A percentile compares a stretch with the other conserved stretches of the same genome.
These are phyloP conservation scores for Tor tambroides DNA, from an alignment of 2,113 vertebrate species.

Conservation along the genomic window DNA sequence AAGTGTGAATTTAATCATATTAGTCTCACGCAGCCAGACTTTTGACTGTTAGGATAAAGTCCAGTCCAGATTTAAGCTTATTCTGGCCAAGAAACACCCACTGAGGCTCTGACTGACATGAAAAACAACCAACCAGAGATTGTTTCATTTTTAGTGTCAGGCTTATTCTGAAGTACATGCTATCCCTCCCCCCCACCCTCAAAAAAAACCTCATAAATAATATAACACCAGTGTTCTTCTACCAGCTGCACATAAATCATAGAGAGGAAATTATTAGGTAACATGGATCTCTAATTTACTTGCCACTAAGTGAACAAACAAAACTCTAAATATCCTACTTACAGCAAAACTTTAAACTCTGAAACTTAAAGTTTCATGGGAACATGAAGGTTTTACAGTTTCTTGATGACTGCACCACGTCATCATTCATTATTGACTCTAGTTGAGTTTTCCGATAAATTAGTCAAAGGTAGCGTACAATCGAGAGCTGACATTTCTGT, in stretches of 20 bases:
- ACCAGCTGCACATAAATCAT: not conserved
- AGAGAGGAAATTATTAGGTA: too few relatives aligned
- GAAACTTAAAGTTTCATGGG: not conserved
- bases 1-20: not conserved
- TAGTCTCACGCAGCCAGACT: not conserved
- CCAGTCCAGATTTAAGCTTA: not conserved
- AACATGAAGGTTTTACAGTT: not conserved
- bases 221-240: too few relatives aligned
- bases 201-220: too few relatives aligned
- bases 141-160: not conserved
- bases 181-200: too few relatives aligned
- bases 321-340: not conserved
- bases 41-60: not conserved
- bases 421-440: conserved; percentile 71
- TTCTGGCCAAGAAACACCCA: not conserved
- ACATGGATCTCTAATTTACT: not conserved
- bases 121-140: not conserved
- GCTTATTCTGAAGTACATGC: too few relatives aligned
- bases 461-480: conserved; percentile 62
- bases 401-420: conserved; percentile 41
- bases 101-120: not conserved
- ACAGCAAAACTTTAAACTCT: not conserved
- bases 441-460: conserved; percentile 63
- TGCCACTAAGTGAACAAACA: not conserved
- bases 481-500: conserved; percentile 71